Conservation (phyloP, 2,888 invertebrate genomes). For the Habrosyne pyritoides region DNA sequence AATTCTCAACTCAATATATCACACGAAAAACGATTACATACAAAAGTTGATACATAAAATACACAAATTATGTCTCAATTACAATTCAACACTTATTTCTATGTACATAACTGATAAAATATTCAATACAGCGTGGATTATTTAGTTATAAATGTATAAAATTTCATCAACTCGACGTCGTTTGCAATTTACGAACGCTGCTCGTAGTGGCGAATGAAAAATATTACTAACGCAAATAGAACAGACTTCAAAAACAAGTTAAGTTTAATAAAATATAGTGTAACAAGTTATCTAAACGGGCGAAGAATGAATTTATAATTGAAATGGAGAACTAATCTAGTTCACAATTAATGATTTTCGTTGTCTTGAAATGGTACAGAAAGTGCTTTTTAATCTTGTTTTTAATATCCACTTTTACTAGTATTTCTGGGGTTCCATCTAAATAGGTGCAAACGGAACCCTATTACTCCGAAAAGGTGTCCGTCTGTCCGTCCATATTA, state of each 20-base stretch:
- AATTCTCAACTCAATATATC: background rate
- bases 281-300: background rate
- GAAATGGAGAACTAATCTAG: background rate
- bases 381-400: too few species aligned
- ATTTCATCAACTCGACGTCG: background rate
- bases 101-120: background rate
- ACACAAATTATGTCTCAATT: background rate
- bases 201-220: background rate
- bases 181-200: slow-evolving; percentile 1
- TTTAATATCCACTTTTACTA: too few species aligned
- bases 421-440: too few species aligned
- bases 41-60: background rate
- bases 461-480: too few species aligned
- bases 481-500: too few species aligned
- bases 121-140: background rate
- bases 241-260: background rate
- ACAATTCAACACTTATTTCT: background rate
- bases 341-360: background rate
- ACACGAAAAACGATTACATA: background rate
- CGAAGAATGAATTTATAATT: background rate
- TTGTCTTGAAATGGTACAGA: too few species aligned
- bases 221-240: background rate
- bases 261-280: background rate
- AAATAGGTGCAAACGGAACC: too few species aligned
- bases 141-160: background rate